phyloP scores from a whole-genome alignment of 35 echinoderm and acorn worm genomes.

The Anneissia japonica region DNA sequence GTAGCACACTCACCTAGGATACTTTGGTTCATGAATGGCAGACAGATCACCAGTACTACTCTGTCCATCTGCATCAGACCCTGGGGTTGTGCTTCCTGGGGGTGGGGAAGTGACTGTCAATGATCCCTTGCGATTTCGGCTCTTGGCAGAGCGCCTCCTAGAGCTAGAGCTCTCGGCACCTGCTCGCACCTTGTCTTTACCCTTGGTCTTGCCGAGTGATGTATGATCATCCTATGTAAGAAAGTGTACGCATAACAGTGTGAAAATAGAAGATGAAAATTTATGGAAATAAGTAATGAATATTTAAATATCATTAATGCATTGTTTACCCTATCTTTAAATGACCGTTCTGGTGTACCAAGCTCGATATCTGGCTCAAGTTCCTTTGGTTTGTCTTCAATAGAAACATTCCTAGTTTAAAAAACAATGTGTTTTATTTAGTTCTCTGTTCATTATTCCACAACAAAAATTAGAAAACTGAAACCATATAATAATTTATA shows the following conservation, averaged over 20 bases:
- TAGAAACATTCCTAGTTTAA: slow-evolving; percentile 60
- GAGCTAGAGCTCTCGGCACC: slow-evolving; percentile 66
- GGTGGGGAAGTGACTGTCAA: slow-evolving; percentile 77
- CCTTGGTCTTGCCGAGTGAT: slow-evolving; percentile 74
- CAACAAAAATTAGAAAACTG: too few species aligned
- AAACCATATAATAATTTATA: too few species aligned
- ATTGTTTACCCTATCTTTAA: slow-evolving; percentile 54
- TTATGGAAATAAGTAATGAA: background rate
- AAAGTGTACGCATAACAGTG: background rate
- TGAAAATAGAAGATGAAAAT: background rate
- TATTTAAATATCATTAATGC: background rate
- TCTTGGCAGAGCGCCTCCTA: slow-evolving; percentile 61
- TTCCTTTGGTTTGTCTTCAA: slow-evolving; percentile 85
- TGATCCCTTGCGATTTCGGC: slow-evolving; percentile 79
- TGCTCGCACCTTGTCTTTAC: slow-evolving; percentile 66
- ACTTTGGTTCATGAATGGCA: slow-evolving; percentile 81
- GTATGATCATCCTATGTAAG: slow-evolving; percentile 69
- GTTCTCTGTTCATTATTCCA: background rate
- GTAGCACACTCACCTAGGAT: slow-evolving; percentile 71
- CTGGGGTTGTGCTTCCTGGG: slow-evolving; percentile 74
- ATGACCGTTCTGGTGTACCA: slow-evolving; percentile 72
- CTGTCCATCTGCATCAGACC: slow-evolving; percentile 83
- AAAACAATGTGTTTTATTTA: background rate
- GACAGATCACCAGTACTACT: slow-evolving; percentile 85
- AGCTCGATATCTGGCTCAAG: slow-evolving; percentile 57